phyloP scores from a whole-genome alignment of 2,888 invertebrate genomes.

The Lithodes maja region DNA sequence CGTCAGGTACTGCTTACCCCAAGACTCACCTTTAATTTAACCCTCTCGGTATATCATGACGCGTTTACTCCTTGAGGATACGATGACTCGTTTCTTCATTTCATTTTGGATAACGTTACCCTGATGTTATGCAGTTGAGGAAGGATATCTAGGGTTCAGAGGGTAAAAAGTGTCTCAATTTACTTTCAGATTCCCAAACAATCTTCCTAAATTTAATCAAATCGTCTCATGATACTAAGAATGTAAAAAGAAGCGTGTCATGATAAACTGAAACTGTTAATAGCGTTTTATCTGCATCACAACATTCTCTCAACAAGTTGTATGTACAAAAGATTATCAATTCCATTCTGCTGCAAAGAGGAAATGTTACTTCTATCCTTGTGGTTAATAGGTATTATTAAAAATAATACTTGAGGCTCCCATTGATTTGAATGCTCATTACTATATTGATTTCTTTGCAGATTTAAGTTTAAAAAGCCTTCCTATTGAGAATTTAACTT shows the following conservation, averaged over 20 bases:
- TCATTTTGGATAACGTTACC: too few relatives aligned
- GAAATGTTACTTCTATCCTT: neutral
- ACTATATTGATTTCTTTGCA: conserved; percentile 25
- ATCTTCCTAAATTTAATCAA: too few relatives aligned
- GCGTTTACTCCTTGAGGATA: too few relatives aligned
- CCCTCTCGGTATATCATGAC: too few relatives aligned
- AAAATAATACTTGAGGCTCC: neutral
- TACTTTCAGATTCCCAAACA: too few relatives aligned
- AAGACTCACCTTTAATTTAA: conserved; percentile 39
- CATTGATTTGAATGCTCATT: conserved; percentile 21
- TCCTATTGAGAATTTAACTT: neutral
- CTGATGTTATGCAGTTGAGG: too few relatives aligned
- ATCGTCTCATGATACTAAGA: too few relatives aligned
- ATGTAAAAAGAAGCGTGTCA: too few relatives aligned
- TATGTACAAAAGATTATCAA: conserved; percentile 7
- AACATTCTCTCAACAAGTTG: neutral
- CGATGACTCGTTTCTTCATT: too few relatives aligned
- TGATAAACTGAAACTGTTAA: too few relatives aligned
- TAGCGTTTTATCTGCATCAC: neutral
- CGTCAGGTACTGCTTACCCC: conserved; percentile 58
- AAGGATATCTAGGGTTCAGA: too few relatives aligned
- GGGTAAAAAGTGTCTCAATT: too few relatives aligned
- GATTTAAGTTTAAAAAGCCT: conserved; percentile 5
- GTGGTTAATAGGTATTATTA: neutral
- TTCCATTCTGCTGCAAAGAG: neutral